Conservation (phyloP, 2,797 vertebrate genomes). For the Enteromius fasciolatus region DNA sequence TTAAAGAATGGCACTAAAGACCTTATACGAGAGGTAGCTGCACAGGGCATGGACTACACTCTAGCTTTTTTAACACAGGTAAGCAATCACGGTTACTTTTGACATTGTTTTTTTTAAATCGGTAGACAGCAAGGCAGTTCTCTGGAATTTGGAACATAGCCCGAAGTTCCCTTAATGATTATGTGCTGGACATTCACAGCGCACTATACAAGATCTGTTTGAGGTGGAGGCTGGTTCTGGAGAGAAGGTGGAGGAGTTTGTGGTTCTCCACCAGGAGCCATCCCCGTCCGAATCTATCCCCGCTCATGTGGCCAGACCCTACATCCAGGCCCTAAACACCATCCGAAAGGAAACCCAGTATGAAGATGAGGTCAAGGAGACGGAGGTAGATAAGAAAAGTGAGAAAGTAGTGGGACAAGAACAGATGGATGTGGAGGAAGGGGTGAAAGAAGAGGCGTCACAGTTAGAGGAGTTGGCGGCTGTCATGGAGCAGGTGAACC, state of each 20-base stretch:
- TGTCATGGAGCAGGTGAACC: conserved; percentile 87
- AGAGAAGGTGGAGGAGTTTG: conserved; percentile 96
- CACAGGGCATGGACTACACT: conserved; percentile 92
- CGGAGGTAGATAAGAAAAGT: conserved; percentile 48
- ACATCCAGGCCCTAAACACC: conserved; percentile 93
- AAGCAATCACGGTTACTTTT: conserved; percentile 33
- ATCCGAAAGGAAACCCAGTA: conserved; percentile 79
- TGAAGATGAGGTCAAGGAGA: conserved; percentile 51
- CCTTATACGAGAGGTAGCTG: conserved; percentile 93
- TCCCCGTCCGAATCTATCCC: conserved; percentile 93
- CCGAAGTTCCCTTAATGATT: background rate
- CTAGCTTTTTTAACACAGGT: conserved; percentile 94
- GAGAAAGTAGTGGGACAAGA: conserved; percentile 15
- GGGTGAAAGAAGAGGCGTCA: conserved; percentile 73
- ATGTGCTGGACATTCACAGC: conserved; percentile 71
- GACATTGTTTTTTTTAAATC: too few relatives aligned
- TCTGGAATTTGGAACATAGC: background rate
- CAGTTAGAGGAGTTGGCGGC: conserved; percentile 86
- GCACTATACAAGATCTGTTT: conserved; percentile 97
- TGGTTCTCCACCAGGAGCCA: conserved; percentile 95
- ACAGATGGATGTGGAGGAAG: conserved; percentile 59
- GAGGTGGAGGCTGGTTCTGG: conserved; percentile 93
- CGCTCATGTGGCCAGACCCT: conserved; percentile 91
- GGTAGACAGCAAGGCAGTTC: background rate
- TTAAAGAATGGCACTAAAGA: conserved; percentile 94